Percentiles rank a stretch among this genome's conserved stretches.
Conservation (phyloP, 2,113 vertebrate genomes). For the Rhabdornis inornatus region DNA sequence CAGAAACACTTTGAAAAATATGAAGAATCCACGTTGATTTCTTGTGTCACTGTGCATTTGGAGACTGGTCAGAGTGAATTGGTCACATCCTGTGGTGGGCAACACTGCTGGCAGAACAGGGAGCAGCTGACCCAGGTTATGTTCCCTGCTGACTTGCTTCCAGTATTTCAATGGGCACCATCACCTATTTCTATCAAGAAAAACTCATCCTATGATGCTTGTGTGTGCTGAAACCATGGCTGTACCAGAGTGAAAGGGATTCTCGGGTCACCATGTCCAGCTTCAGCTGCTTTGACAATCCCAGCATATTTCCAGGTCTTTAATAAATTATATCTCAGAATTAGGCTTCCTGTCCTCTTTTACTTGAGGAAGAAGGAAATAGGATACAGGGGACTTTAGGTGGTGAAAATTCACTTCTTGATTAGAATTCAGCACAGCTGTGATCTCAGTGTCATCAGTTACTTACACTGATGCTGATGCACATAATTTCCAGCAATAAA, state of each 20-base stretch:
- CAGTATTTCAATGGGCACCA: background rate
- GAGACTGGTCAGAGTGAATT: background rate
- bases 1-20: background rate
- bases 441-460: background rate
- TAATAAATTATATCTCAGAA: background rate
- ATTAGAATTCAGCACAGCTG: slow-evolving; percentile 14
- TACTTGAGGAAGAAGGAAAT: background rate
- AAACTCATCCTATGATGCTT: background rate
- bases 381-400: background rate
- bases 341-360: background rate
- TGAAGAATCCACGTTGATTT: background rate
- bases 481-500: slow-evolving; percentile 3
- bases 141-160: background rate
- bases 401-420: background rate
- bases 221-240: background rate
- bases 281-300: background rate
- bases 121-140: background rate
- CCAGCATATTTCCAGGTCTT: background rate
- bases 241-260: background rate
- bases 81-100: background rate
- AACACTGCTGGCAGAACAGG: background rate
- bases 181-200: background rate
- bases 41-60: background rate
- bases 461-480: background rate
- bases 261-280: background rate